Evolutionary conservation across 2,797 vertebrate genomes (phyloP).

Genomic region (Sciurus vulgaris): DNA sequence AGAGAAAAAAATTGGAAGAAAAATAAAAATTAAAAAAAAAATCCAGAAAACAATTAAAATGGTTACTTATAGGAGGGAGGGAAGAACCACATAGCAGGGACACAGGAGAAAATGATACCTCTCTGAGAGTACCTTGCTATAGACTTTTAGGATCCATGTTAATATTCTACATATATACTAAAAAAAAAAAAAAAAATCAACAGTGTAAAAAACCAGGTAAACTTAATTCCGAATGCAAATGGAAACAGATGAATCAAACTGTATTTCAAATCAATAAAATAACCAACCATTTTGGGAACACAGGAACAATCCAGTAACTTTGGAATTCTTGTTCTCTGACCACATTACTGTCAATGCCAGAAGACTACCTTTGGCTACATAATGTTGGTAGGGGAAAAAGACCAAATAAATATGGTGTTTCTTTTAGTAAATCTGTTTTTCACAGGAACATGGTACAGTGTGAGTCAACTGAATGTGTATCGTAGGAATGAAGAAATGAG

Average conservation of each 20-base stretch:
- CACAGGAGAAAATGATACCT: not conserved
- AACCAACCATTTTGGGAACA: not conserved
- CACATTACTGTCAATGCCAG: not conserved
- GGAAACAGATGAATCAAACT: not conserved
- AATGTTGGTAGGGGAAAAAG: not conserved
- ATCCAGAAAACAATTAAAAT: not conserved
- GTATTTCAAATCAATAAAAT: conserved; percentile 57
- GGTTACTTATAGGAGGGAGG: not conserved
- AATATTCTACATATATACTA: not conserved
- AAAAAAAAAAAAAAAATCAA: conserved; percentile 36
- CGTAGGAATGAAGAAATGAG: not conserved
- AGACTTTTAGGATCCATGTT: not conserved
- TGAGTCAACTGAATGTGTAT: not conserved
- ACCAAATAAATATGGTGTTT: not conserved
- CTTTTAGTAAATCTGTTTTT: conserved; percentile 21
- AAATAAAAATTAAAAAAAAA: not conserved
- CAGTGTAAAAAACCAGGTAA: not conserved
- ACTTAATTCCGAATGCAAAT: not conserved
- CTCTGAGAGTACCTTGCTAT: not conserved
- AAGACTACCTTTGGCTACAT: not conserved
- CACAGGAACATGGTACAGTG: not conserved
- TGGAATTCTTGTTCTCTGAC: not conserved
- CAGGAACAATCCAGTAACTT: not conserved
- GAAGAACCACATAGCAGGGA: not conserved
- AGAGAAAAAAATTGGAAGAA: not conserved